These are phyloP conservation scores for Panagrolaimus sp. DNA, from an alignment of 1,140 invertebrate genomes.

Conservation along the genomic window DNA sequence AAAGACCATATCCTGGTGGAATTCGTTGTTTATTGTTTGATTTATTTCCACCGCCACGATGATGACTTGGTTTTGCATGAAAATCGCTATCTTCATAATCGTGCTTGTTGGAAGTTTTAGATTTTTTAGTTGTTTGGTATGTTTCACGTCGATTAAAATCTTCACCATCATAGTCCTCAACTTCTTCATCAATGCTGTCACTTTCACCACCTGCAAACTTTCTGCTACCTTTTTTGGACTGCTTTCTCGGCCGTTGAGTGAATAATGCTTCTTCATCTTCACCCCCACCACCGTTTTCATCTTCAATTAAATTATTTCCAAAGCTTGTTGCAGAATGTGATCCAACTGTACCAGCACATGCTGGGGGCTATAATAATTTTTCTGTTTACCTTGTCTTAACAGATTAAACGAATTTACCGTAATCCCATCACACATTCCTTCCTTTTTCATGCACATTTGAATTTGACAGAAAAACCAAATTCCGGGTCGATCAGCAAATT, in stretches of 20 bases:
- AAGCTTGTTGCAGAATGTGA: no score
- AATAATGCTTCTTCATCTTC: no score
- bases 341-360: slow-evolving; percentile 25
- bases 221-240: no score
- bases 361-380: slow-evolving; percentile 47
- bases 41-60: no score
- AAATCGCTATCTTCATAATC: slow-evolving; percentile 8
- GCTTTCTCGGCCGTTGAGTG: no score
- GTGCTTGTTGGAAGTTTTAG: slow-evolving; percentile 6
- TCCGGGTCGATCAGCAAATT: slow-evolving; percentile 52
- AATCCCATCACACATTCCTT: slow-evolving; percentile 54
- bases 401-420: slow-evolving; percentile 36
- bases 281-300: no score
- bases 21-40: not conserved
- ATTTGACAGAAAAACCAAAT: slow-evolving; percentile 58
- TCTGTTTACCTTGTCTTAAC: no score
- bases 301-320: no score
- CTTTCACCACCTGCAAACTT: no score
- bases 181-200: no score
- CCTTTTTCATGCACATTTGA: slow-evolving; percentile 57
- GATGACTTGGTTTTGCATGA: not conserved
- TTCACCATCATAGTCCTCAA: slow-evolving; percentile 9
- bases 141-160: slow-evolving; percentile 1
- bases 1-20: not conserved
- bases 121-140: slow-evolving; percentile 12